Conservation (phyloP, 2,888 invertebrate genomes). For the Drosophila sordidula region DNA sequence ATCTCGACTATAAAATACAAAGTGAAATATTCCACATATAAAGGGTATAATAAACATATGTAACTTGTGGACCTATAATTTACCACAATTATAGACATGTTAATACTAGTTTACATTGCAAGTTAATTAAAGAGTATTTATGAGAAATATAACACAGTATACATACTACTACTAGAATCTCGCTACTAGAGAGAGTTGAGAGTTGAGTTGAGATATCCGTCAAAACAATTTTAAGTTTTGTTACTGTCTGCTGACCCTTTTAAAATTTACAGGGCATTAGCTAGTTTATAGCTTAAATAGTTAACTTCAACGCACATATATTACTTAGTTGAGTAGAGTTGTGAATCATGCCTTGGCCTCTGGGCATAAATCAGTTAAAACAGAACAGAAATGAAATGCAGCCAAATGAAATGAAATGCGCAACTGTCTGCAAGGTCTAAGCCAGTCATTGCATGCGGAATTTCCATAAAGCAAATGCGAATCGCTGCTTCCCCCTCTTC, state of each 20-base stretch:
- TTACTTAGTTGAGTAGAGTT: slow-evolving; percentile 16
- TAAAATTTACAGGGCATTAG: slow-evolving; percentile 36
- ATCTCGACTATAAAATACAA: slow-evolving; percentile 31
- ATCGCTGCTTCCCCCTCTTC: background rate
- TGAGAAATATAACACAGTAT: no score
- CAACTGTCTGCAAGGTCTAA: slow-evolving; percentile 51
- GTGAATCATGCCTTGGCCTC: slow-evolving; percentile 59
- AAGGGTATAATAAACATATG: background rate
- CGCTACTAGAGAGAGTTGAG: no score
- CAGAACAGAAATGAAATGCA: slow-evolving; percentile 25
- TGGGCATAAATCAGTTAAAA: slow-evolving; percentile 67
- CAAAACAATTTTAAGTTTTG: no score
- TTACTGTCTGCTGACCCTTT: no score
- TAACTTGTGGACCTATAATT: background rate
- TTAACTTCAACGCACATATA: background rate
- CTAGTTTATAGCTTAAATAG: background rate
- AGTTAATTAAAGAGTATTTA: no score
- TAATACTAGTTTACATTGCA: no score
- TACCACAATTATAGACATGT: no score
- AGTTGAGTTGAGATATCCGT: no score
- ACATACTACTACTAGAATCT: no score
- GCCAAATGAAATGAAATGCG: slow-evolving; percentile 59
- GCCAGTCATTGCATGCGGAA: slow-evolving; percentile 47
- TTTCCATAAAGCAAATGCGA: slow-evolving; percentile 37
- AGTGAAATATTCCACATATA: background rate